phyloP scores from a whole-genome alignment of 2,888 invertebrate genomes.

The Pheosia gnoma region DNA sequence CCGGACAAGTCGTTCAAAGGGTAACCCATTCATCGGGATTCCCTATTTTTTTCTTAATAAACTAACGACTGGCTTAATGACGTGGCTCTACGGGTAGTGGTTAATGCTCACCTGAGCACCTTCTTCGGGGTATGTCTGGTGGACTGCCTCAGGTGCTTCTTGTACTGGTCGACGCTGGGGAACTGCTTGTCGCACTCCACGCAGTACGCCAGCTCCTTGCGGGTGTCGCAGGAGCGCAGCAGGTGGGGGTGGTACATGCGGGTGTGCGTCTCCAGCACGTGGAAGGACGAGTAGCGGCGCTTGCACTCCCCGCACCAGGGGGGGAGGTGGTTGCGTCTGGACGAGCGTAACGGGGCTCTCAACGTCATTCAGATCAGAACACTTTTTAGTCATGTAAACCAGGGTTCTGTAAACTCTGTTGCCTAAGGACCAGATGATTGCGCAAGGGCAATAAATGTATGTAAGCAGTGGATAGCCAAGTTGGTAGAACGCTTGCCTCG shows the following conservation, averaged over 20 bases:
- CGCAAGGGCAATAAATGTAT: too few species aligned
- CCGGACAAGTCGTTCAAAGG: too few species aligned
- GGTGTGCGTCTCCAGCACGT: constrained; percentile 34
- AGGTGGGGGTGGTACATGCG: constrained; percentile 43
- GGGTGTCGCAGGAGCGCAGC: background rate
- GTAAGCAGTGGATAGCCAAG: too few species aligned
- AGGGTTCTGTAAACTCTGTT: too few species aligned
- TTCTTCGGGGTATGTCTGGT: constrained; percentile 46
- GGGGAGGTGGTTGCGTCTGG: constrained; percentile 51
- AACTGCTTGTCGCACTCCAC: constrained; percentile 68
- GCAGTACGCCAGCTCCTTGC: constrained; percentile 57
- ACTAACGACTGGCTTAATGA: too few species aligned
- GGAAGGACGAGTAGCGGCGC: constrained; percentile 31
- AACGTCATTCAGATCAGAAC: too few species aligned
- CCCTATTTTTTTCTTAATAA: too few species aligned
- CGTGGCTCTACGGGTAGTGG: too few species aligned
- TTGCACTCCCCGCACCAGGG: constrained; percentile 44
- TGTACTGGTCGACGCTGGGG: constrained; percentile 49
- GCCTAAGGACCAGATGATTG: too few species aligned
- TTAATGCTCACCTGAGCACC: constrained; percentile 41
- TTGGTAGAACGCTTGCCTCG: too few species aligned
- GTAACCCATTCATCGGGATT: too few species aligned
- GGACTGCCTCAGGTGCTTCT: constrained; percentile 53
- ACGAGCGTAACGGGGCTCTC: background rate
- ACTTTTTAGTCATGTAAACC: too few species aligned